Percentiles rank a stretch among this genome's conserved stretches.
These are phyloP conservation scores for Colistium nudipinnis DNA, from an alignment of 2,113 vertebrate species.

Conservation along the genomic window DNA sequence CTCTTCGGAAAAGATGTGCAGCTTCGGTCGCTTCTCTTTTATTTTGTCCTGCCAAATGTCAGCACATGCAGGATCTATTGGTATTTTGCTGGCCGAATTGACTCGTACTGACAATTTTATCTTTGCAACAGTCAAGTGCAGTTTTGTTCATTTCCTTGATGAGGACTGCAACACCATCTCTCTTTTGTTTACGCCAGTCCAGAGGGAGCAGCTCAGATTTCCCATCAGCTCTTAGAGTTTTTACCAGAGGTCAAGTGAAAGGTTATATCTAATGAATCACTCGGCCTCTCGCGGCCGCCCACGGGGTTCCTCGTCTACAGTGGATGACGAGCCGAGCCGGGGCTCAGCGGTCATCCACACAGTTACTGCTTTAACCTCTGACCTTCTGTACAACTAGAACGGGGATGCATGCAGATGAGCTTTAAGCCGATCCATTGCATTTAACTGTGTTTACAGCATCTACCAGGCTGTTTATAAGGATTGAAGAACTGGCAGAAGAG, in stretches of 20 bases:
- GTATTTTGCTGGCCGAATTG: constrained; percentile 20
- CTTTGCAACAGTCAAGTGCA: too few species aligned
- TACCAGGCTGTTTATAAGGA: not conserved
- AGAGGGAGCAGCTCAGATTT: constrained; percentile 33
- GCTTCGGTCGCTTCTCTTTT: not conserved
- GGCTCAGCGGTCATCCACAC: constrained; percentile 5
- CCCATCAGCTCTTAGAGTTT: constrained; percentile 36
- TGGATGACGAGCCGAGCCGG: not conserved
- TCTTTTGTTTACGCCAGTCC: constrained; percentile 4
- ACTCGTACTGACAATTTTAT: too few species aligned
- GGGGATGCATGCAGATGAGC: not conserved
- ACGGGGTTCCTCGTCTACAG: constrained; percentile 6
- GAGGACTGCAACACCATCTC: not conserved
- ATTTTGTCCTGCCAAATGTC: constrained; percentile 8
- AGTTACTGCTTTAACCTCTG: constrained; percentile 43
- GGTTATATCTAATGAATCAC: constrained; percentile 60
- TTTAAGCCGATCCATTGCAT: constrained; percentile 5
- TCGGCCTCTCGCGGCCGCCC: constrained; percentile 16
- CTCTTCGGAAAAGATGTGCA: not conserved
- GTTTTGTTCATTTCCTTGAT: constrained; percentile 9
- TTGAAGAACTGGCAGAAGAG: not conserved
- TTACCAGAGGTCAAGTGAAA: constrained; percentile 56
- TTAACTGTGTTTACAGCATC: too few species aligned
- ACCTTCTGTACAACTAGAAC: constrained; percentile 21
- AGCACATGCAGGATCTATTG: not conserved